Percentiles rank a stretch among this genome's conserved stretches.
Evolutionary conservation across 2,888 invertebrate genomes (phyloP).

Genomic region (Amphiduros pacificus): DNA sequence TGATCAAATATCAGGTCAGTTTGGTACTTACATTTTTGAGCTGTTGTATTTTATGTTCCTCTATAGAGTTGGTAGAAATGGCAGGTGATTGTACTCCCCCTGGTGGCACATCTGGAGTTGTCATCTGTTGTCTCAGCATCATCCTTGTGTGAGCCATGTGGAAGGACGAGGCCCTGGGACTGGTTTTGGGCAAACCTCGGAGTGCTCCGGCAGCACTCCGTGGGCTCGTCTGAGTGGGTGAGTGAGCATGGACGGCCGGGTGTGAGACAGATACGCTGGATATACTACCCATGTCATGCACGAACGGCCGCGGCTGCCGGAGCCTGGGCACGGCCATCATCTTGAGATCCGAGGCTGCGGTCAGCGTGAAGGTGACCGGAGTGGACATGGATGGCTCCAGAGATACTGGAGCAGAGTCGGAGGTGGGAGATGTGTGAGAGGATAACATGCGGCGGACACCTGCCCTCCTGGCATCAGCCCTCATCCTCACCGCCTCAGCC

Average conservation of each 20-base stretch:
- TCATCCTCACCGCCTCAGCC: background rate
- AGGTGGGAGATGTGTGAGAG: background rate
- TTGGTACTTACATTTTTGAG: slow-evolving; percentile 15
- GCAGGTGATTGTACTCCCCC: background rate
- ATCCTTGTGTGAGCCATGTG: background rate
- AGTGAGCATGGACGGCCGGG: no score
- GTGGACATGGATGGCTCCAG: slow-evolving; percentile 15
- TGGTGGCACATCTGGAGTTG: background rate
- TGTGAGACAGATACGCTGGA: no score
- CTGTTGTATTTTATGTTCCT: slow-evolving; percentile 18
- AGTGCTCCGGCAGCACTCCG: no score
- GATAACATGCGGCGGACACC: background rate
- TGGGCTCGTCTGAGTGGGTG: background rate
- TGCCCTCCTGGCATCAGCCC: background rate
- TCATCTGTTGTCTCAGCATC: background rate
- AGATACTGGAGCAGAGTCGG: background rate
- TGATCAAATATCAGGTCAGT: background rate
- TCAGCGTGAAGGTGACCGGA: slow-evolving; percentile 15
- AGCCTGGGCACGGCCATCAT: background rate
- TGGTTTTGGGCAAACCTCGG: background rate
- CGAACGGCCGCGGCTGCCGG: background rate
- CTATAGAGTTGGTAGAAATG: slow-evolving; percentile 1
- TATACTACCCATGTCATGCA: no score
- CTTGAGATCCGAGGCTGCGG: background rate
- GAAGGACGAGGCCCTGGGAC: slow-evolving; percentile 4